Base-by-base conservation (phyloP, 2,888 invertebrate species). In the Chelonus formosanus region DNA sequence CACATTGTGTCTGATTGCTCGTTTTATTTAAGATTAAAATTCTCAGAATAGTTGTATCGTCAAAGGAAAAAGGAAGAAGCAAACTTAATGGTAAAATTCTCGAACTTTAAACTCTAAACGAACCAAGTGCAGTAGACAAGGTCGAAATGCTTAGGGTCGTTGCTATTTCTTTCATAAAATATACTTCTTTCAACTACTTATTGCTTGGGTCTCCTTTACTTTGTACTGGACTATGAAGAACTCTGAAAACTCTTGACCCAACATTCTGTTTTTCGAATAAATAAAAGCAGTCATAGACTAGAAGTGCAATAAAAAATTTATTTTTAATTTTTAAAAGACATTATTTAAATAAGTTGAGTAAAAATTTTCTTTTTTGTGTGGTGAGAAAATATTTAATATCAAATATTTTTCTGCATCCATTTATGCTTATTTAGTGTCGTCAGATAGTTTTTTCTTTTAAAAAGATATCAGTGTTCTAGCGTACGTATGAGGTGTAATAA, bases 401-500 rank as follows among this genome's bases (percentile, higher is more conserved):
- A 5, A 40, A 40, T 40, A 6, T 40, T 6, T 40, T 6, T 40
- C 6, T 40, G 1, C 40, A 5, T 4, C 40, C 6, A 40, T 40
- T 40, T 40, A 40, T 40, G 40, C 40, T 40, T 40, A 40, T 40
- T 40, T 40, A 40, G 40, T 40, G 40, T 40, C 40, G 6, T 40
- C 40, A 40, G 40, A 40, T 40, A 1, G 4, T 40, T 40, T 40
- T 40, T 40, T 40, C 40, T 20, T 20, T 20, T 20, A 5, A 10
- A n/a, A 10, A 3, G 5, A 35, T 54, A 36, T 35, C n/a, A 10
- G 36, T 36, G 36, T 5, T 54, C 8, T n/a, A 36, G 5, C 6
- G 58, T 35, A 44, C 32, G 43, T 54, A 44, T 58, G 54, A 70
- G 63, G 66, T 67, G 74, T 74, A 76, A 77, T 75, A 74, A 76